Conservation (phyloP, 2,113 vertebrate species). For the Toxostoma redivivum region DNA sequence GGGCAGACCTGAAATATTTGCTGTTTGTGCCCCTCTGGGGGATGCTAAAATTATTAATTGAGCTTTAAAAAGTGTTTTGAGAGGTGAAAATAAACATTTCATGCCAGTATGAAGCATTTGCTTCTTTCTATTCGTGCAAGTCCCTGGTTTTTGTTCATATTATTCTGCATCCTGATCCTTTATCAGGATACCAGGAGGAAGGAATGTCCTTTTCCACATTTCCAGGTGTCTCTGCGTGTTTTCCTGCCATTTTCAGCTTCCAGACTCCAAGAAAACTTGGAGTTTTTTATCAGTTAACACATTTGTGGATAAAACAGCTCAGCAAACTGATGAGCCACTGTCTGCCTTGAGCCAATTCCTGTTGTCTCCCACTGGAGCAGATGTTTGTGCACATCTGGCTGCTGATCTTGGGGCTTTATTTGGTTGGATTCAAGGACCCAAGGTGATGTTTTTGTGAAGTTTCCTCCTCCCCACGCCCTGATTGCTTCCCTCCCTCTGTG, state of each 20-base stretch:
- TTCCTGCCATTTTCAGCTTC: neutral
- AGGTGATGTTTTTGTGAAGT: neutral
- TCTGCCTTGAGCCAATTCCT: neutral
- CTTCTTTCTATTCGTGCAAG: neutral
- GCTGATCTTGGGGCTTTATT: accelerated
- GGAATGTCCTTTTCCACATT: neutral
- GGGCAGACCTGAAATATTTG: neutral
- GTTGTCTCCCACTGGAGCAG: neutral
- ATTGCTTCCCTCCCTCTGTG: neutral
- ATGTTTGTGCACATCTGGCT: neutral
- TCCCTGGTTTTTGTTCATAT: accelerated
- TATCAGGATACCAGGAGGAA: accelerated
- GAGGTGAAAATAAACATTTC: neutral
- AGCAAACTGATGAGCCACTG: neutral
- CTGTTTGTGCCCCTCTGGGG: neutral
- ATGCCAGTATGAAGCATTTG: neutral
- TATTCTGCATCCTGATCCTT: neutral
- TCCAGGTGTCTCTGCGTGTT: neutral
- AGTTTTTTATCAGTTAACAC: neutral
- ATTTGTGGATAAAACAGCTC: neutral
- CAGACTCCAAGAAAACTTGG: neutral
- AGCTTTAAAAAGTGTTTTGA: neutral
- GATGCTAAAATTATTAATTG: neutral
- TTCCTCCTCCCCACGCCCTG: neutral
- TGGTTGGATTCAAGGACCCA: neutral